A percentile compares a stretch with the other conserved stretches of the same genome.
These are phyloP conservation scores for Drosophila pruinosa DNA, from an alignment of 1,140 invertebrate genomes.

Conservation along the genomic window DNA sequence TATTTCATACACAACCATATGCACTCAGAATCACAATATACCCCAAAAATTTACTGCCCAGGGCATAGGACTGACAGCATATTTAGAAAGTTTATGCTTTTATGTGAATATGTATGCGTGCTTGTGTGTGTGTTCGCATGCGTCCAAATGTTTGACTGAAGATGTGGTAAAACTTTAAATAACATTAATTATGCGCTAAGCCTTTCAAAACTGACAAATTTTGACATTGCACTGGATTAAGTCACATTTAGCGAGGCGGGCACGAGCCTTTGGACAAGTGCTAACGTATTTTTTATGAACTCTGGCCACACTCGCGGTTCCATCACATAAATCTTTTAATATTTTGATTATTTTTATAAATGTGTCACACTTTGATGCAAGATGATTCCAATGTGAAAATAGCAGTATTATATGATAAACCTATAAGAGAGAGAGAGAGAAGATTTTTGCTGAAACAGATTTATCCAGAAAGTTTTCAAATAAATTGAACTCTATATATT, in stretches of 20 bases:
- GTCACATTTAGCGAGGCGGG: slow-evolving; percentile 26
- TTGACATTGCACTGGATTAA: slow-evolving; percentile 51
- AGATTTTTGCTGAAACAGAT: too few relatives aligned
- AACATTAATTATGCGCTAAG: slow-evolving; percentile 57
- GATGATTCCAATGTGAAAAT: neutral
- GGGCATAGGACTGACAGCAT: slow-evolving; percentile 34
- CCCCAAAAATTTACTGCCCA: neutral
- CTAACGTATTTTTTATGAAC: slow-evolving; percentile 49
- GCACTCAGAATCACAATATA: neutral
- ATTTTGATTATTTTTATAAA: neutral
- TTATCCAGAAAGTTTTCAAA: too few relatives aligned
- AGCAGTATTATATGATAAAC: too few relatives aligned
- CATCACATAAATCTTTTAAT: neutral
- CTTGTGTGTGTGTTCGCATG: neutral
- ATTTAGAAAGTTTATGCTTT: slow-evolving; percentile 44
- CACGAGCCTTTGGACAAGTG: slow-evolving; percentile 21
- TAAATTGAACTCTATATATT: too few relatives aligned
- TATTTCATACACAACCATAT: neutral
- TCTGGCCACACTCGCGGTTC: slow-evolving; percentile 25
- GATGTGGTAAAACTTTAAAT: slow-evolving; percentile 42
- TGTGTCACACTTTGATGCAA: neutral
- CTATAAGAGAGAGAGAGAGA: too few relatives aligned
- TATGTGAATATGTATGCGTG: neutral
- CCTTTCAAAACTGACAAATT: slow-evolving; percentile 51
- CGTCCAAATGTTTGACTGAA: slow-evolving; percentile 6